phyloP scores from a whole-genome alignment of 2,888 invertebrate species.

The Lasius fuliginosus region DNA sequence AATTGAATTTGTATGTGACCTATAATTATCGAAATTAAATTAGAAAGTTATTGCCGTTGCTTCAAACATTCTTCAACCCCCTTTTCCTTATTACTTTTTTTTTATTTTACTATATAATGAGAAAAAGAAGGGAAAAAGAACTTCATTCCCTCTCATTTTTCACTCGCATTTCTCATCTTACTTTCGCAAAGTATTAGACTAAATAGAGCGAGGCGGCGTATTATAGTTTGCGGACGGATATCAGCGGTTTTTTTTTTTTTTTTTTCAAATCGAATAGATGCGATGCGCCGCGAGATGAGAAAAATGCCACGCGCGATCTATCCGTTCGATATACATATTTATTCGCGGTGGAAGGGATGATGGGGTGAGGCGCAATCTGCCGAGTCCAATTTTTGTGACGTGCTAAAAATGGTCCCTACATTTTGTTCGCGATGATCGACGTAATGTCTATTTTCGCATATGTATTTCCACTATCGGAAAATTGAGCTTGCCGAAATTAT shows the following conservation, averaged over 20 bases:
- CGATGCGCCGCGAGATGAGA: background rate
- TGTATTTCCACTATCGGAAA: background rate
- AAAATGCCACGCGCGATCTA: conserved; percentile 14
- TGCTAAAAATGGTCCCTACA: background rate
- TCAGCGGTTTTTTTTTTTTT: no score
- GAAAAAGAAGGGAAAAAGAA: background rate
- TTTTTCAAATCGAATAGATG: conserved; percentile 16
- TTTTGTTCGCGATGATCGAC: conserved; percentile 1
- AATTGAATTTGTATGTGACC: background rate
- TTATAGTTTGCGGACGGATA: conserved; percentile 1
- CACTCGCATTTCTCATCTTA: background rate
- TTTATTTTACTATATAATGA: background rate
- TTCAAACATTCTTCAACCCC: background rate
- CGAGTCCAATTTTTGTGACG: conserved; percentile 15
- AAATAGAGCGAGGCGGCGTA: background rate
- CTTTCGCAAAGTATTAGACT: background rate
- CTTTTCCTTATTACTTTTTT: background rate
- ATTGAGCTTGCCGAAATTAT: conserved; percentile 21
- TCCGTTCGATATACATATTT: background rate
- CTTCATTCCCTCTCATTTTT: background rate
- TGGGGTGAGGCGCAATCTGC: background rate
- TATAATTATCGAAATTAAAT: conserved; percentile 7
- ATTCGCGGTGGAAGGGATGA: background rate
- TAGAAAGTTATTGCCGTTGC: background rate
- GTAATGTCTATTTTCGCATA: background rate